A percentile compares a stretch with the other conserved stretches of the same genome.
Evolutionary conservation across 2,797 vertebrate genomes (phyloP).

Genomic region (Trachops cirrhosus): DNA sequence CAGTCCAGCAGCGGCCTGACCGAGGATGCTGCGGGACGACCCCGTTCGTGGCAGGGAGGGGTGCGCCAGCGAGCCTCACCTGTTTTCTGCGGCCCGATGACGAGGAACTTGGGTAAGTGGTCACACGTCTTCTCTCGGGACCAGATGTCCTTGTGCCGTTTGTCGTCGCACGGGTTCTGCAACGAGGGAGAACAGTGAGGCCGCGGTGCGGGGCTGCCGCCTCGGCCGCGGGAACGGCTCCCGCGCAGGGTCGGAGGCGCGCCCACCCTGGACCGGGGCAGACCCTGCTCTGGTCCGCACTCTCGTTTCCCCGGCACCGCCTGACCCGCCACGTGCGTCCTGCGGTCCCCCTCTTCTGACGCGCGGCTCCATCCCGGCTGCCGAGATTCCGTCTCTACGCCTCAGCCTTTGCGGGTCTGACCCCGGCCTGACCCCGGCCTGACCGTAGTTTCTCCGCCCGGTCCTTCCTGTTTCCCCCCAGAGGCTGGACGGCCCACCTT

Average conservation of each 20-base stretch:
- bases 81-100: slow-evolving; percentile 97
- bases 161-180: slow-evolving; percentile 97
- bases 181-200: neutral
- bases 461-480: no score
- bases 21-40: neutral
- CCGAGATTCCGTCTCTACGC: neutral
- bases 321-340: no score
- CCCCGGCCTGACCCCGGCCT: no score
- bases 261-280: neutral
- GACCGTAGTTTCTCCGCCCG: accelerated
- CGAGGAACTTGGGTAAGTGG: slow-evolving; percentile 95
- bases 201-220: no score
- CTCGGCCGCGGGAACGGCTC: neutral
- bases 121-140: slow-evolving; percentile 98
- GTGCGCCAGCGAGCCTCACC: slow-evolving; percentile 81
- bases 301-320: no score
- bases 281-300: no score
- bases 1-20: accelerated
- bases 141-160: slow-evolving; percentile 98
- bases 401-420: neutral
- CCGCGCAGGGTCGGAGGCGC: neutral
- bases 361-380: no score
- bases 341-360: no score
- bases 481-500: no score
- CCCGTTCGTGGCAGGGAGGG: neutral